Evolutionary conservation across 2,113 vertebrate species (phyloP).

Genomic region (Vicugna pacos): DNA sequence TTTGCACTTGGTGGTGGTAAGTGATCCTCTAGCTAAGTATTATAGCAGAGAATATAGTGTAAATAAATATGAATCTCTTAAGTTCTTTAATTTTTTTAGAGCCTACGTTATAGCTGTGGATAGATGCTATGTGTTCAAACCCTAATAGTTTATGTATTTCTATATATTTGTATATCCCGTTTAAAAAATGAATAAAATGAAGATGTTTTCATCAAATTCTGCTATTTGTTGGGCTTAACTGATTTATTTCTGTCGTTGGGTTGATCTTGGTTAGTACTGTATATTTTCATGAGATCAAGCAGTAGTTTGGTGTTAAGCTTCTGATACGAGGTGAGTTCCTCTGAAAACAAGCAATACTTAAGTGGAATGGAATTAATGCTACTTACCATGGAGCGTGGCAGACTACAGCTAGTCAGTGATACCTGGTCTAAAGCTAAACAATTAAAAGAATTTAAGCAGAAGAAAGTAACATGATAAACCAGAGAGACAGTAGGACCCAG

Average conservation of each 20-base stretch:
- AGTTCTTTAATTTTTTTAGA: constrained; percentile 9
- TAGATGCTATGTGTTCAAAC: background rate
- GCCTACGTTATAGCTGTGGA: background rate
- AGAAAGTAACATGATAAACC: background rate
- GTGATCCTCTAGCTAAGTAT: background rate
- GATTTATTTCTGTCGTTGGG: constrained; percentile 44
- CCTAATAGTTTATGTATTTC: background rate
- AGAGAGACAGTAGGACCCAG: background rate
- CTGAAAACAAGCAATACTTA: constrained; percentile 54
- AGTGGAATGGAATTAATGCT: background rate
- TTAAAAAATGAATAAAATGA: background rate
- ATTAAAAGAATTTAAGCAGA: constrained; percentile 32
- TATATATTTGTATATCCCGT: background rate
- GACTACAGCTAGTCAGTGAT: background rate
- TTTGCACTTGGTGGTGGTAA: background rate
- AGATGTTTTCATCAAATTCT: constrained; percentile 1
- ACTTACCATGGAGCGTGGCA: background rate
- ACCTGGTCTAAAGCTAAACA: background rate
- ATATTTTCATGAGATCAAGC: background rate
- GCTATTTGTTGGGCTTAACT: background rate
- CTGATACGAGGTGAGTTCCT: background rate
- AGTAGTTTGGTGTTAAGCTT: constrained; percentile 11
- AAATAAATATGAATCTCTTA: background rate
- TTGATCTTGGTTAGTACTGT: constrained; percentile 37
- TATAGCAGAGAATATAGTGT: background rate